These are phyloP conservation scores for Rhodeus uyekii DNA, from an alignment of 2,797 vertebrate species.

Conservation along the genomic window DNA sequence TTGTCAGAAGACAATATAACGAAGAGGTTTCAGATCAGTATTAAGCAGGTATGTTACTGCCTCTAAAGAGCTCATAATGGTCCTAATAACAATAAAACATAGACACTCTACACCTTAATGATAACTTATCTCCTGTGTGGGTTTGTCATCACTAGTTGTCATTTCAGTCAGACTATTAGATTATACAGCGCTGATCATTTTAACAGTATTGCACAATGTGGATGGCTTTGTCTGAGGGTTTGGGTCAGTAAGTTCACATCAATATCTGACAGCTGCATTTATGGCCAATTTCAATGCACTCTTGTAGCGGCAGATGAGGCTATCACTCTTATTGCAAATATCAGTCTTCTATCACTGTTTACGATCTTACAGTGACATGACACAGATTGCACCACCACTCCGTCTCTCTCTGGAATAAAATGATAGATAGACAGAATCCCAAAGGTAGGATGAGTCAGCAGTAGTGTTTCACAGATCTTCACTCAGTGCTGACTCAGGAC, in stretches of 20 bases:
- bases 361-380: conserved; percentile 19
- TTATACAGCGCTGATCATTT: not conserved
- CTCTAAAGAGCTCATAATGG: not conserved
- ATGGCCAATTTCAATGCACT: not conserved
- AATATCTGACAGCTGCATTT: conserved; percentile 16
- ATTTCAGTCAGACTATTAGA: not conserved
- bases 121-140: conserved; percentile 17
- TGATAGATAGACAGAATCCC: not conserved
- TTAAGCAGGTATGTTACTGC: not conserved
- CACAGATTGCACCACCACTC: not conserved
- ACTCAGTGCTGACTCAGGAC: not conserved
- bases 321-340: conserved; percentile 9
- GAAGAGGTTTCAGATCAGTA: conserved; percentile 5
- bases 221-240: not conserved
- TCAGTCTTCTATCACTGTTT: conserved; percentile 10
- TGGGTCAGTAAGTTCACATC: conserved; percentile 33
- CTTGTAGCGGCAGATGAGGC: not conserved
- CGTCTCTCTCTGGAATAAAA: not conserved
- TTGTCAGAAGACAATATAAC: not conserved
- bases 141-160: not conserved
- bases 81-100: conserved; percentile 26
- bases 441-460: conserved; percentile 10
- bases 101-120: not conserved
- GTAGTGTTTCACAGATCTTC: not conserved
- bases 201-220: conserved; percentile 17